These are phyloP conservation scores for Aradus depressus DNA, from an alignment of 2,888 invertebrate species.

Conservation along the genomic window DNA sequence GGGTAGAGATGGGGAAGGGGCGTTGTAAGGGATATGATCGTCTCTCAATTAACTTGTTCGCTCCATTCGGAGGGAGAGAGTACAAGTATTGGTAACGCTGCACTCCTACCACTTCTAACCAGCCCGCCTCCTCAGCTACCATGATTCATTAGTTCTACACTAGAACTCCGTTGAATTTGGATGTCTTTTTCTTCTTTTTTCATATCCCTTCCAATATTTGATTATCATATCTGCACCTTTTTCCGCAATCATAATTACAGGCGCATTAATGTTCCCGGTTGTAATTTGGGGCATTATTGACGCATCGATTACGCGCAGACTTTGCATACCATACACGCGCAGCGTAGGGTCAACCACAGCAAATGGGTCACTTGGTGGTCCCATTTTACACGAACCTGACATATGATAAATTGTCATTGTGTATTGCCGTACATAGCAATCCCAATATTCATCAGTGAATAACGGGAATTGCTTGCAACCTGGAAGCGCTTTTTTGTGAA, in stretches of 20 bases:
- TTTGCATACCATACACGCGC: constrained; percentile 63
- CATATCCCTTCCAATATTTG: constrained; percentile 47
- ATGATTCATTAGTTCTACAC: no score
- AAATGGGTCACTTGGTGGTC: constrained; percentile 58
- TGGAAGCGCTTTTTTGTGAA: constrained; percentile 60
- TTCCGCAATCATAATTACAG: constrained; percentile 77
- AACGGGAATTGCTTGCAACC: constrained; percentile 68
- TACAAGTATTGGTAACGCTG: no score
- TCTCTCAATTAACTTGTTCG: no score
- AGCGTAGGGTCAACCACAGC: constrained; percentile 72
- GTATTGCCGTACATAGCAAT: constrained; percentile 69
- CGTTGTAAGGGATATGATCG: no score
- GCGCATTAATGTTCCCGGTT: constrained; percentile 79
- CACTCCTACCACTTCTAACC: no score
- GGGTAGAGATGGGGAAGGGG: no score
- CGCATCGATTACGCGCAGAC: constrained; percentile 73
- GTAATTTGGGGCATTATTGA: constrained; percentile 81
- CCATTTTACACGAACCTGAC: constrained; percentile 78
- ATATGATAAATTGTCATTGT: constrained; percentile 81
- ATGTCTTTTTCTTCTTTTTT: constrained; percentile 5
- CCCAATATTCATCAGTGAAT: constrained; percentile 78
- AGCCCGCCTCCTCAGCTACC: no score
- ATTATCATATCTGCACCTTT: constrained; percentile 76
- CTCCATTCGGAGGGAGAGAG: no score
- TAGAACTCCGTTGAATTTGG: not conserved